phyloP scores from a whole-genome alignment of 92 coral and sea anemone species.

The Bergia sp. region DNA sequence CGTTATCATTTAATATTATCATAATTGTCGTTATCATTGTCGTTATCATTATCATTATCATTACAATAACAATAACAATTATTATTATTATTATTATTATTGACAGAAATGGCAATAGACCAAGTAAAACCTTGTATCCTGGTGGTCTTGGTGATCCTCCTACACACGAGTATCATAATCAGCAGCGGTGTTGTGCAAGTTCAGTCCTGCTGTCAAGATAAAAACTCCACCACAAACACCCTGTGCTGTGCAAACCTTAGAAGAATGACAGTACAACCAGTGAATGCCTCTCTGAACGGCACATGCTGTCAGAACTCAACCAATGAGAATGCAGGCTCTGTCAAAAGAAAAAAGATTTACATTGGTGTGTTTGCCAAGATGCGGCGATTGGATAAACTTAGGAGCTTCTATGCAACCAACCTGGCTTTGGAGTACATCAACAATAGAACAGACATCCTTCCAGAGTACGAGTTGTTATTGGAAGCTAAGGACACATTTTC shows the following conservation, averaged over 20 bases:
- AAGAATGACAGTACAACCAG: neutral
- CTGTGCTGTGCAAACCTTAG: conserved; percentile 1
- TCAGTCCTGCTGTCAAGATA: conserved; percentile 22
- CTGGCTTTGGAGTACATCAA: conserved; percentile 42
- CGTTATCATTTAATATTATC: no score
- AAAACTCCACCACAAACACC: neutral
- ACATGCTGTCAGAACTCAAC: conserved; percentile 35
- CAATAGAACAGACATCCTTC: conserved; percentile 43
- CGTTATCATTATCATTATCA: no score
- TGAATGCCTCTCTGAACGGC: conserved; percentile 7
- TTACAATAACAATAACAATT: neutral
- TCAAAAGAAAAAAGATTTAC: conserved; percentile 19
- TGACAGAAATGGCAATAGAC: neutral
- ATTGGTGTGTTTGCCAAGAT: conserved; percentile 40
- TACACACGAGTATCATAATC: neutral
- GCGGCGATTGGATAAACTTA: conserved; percentile 10
- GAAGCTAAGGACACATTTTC: conserved; percentile 35
- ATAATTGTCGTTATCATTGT: no score
- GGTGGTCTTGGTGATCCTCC: neutral
- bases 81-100: neutral
- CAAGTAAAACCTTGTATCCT: neutral
- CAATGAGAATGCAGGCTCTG: neutral
- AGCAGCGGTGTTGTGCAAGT: neutral
- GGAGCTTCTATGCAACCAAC: conserved; percentile 20
- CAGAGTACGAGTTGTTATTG: conserved; percentile 27